Conservation (phyloP, 2,797 vertebrate genomes). For the Clarias laeviceps region DNA sequence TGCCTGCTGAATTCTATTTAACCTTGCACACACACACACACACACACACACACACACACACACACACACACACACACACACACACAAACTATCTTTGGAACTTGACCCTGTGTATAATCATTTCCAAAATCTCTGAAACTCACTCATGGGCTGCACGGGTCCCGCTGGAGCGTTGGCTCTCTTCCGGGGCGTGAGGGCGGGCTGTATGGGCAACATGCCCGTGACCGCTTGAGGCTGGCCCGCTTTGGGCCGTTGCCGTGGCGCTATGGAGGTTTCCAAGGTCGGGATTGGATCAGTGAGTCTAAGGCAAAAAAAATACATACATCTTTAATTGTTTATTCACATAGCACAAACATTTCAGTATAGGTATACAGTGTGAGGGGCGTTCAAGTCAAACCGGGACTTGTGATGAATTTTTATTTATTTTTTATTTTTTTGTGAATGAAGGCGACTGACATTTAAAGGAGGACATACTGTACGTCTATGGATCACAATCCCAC, state of each 20-base stretch:
- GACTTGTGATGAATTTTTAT: too few species aligned
- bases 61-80: too few species aligned
- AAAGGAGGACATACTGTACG: too few species aligned
- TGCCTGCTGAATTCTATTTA: not conserved
- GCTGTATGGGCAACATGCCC: slow-evolving; percentile 94
- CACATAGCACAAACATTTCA: not conserved
- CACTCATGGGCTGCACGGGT: slow-evolving; percentile 79
- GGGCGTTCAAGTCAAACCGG: too few species aligned
- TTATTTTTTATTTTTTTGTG: too few species aligned
- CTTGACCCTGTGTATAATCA: not conserved
- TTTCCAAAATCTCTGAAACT: slow-evolving; percentile 8
- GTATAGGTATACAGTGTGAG: not conserved
- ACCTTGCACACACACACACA: too few species aligned
- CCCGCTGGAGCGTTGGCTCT: slow-evolving; percentile 79
- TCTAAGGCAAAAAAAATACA: slow-evolving; percentile 64
- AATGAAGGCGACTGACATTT: too few species aligned
- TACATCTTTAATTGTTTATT: not conserved
- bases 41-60: too few species aligned
- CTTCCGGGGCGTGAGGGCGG: slow-evolving; percentile 92
- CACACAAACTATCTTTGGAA: not conserved
- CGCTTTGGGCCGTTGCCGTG: slow-evolving; percentile 95
- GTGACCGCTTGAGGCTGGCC: slow-evolving; percentile 91
- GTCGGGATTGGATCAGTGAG: slow-evolving; percentile 94
- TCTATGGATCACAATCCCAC: too few species aligned
- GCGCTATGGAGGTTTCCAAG: slow-evolving; percentile 94